These are phyloP conservation scores for Pyrrhia umbra DNA, from an alignment of 2,888 invertebrate genomes.

Conservation along the genomic window DNA sequence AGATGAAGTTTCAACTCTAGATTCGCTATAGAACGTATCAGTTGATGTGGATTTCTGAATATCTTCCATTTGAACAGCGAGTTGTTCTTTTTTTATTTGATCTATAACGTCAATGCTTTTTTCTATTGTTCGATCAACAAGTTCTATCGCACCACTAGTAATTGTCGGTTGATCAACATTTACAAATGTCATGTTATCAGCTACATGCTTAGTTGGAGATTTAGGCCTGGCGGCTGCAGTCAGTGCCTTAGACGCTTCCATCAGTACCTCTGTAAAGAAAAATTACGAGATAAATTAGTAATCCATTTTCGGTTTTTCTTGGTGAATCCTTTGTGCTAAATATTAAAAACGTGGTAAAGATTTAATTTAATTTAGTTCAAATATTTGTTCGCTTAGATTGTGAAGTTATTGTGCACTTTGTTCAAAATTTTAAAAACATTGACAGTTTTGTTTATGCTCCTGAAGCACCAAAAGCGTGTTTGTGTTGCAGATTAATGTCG, in stretches of 20 bases:
- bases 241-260: slow-evolving; percentile 80
- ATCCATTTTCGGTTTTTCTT: neutral
- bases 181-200: slow-evolving; percentile 85
- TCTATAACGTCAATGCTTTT: slow-evolving; percentile 84
- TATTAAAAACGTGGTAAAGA: slow-evolving; percentile 41
- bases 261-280: slow-evolving; percentile 81
- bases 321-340: slow-evolving; percentile 44
- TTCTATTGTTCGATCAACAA: slow-evolving; percentile 88
- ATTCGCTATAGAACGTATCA: slow-evolving; percentile 84
- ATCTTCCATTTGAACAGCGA: slow-evolving; percentile 85
- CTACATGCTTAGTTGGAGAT: slow-evolving; percentile 86
- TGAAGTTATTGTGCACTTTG: slow-evolving; percentile 38
- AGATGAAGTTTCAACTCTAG: slow-evolving; percentile 84
- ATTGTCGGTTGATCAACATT: slow-evolving; percentile 89
- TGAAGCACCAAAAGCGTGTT: slow-evolving; percentile 74
- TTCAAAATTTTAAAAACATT: slow-evolving; percentile 35
- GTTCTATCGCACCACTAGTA: slow-evolving; percentile 89
- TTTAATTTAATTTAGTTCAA: slow-evolving; percentile 21
- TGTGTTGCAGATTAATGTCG: slow-evolving; percentile 55
- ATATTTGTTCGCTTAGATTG: slow-evolving; percentile 10
- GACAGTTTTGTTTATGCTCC: slow-evolving; percentile 47
- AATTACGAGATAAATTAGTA: slow-evolving; percentile 30
- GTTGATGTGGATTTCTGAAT: slow-evolving; percentile 79
- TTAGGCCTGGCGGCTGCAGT: slow-evolving; percentile 83
- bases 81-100: slow-evolving; percentile 84